phyloP scores from a whole-genome alignment of 2,113 vertebrate genomes.

The Chinchilla lanigera region DNA sequence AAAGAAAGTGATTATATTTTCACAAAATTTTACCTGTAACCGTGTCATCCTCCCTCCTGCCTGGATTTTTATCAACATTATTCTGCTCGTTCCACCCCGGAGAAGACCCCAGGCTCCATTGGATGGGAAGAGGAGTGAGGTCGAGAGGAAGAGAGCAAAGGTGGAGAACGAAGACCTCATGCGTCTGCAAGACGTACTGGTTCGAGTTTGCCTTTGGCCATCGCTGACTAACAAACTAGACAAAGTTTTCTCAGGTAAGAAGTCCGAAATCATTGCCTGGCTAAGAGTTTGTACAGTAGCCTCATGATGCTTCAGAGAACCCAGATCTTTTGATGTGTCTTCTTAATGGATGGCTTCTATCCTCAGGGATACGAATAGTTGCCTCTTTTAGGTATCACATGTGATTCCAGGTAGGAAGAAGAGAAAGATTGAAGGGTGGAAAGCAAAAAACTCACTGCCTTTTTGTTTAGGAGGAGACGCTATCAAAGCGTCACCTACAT shows the following conservation, averaged over 20 bases:
- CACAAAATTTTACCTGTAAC: background rate
- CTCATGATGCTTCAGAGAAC: background rate
- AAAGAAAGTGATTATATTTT: background rate
- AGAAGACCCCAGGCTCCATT: background rate
- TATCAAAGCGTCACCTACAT: background rate
- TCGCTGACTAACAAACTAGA: background rate
- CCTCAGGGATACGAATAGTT: background rate
- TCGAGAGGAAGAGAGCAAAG: background rate
- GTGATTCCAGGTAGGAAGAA: background rate
- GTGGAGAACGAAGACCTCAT: background rate
- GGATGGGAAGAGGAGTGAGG: background rate
- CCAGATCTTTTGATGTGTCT: background rate
- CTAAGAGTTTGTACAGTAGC: background rate
- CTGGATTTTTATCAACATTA: background rate
- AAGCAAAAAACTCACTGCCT: background rate
- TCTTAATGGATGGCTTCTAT: background rate
- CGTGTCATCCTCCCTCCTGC: background rate
- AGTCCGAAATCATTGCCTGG: background rate
- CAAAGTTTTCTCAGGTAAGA: conserved; percentile 16
- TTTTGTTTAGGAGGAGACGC: background rate
- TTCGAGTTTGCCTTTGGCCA: background rate
- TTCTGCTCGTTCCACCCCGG: background rate
- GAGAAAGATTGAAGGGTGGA: background rate
- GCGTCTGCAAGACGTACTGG: background rate
- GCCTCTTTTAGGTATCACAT: background rate